Evolutionary conservation across 1,140 invertebrate species (phyloP).

Genomic region (Oscheius sp.): DNA sequence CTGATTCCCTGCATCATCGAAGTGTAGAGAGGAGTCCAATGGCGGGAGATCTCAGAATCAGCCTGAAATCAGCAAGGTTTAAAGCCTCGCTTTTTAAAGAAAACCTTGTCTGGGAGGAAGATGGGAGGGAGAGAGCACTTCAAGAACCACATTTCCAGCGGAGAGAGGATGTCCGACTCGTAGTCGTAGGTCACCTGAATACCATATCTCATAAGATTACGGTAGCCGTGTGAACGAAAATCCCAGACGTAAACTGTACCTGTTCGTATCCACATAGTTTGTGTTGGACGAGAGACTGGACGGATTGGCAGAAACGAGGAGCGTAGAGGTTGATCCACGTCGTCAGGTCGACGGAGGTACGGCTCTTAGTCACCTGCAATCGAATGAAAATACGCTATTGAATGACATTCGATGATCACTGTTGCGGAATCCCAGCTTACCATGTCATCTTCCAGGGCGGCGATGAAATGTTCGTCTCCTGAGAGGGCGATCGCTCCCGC

Average conservation of each 20-base stretch:
- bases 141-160: slow-evolving; percentile 37
- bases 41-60: neutral
- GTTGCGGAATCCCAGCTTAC: neutral
- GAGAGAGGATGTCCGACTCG: slow-evolving; percentile 34
- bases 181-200: slow-evolving; percentile 22
- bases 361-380: neutral
- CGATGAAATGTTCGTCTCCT: slow-evolving; percentile 37
- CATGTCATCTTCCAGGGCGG: slow-evolving; percentile 27
- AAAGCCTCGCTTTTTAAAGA: neutral
- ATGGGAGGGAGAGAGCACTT: slow-evolving; percentile 29
- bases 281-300: neutral
- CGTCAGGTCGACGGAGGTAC: neutral
- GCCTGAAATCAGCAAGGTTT: slow-evolving; percentile 19
- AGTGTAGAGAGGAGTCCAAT: slow-evolving; percentile 39
- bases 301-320: neutral
- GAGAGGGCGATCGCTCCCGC: slow-evolving; percentile 22
- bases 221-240: too few relatives aligned
- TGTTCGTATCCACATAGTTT: neutral
- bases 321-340: neutral
- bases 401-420: neutral
- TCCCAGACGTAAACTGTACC: too few relatives aligned
- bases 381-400: neutral
- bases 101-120: slow-evolving; percentile 36
- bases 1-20: slow-evolving; percentile 34
- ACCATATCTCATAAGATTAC: neutral